Percentiles rank a stretch among this genome's conserved stretches.
phyloP scores from a whole-genome alignment of 2,888 invertebrate genomes.

The Megaustenia siamemsis region DNA sequence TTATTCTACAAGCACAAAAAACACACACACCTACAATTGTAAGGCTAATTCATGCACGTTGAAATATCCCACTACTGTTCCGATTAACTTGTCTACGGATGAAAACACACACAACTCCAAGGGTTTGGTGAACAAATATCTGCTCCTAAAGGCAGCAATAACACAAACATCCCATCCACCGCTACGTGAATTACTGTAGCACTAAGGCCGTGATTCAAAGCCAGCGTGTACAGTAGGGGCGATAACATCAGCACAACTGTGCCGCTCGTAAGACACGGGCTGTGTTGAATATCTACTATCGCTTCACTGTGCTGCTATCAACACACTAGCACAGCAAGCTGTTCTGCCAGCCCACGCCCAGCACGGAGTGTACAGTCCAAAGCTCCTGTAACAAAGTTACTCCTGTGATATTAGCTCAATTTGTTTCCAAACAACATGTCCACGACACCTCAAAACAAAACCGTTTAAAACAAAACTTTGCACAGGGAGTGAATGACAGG shows the following conservation, averaged over 20 bases:
- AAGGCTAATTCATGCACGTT: background rate
- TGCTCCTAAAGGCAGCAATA: background rate
- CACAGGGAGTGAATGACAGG: background rate
- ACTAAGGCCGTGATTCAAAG: conserved; percentile 10
- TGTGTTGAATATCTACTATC: conserved; percentile 7
- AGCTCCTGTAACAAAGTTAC: conserved; percentile 6
- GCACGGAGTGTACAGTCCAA: background rate
- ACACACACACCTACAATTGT: background rate
- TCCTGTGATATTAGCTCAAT: conserved; percentile 8
- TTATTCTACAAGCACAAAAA: no score
- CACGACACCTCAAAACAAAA: background rate
- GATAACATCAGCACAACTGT: conserved; percentile 19
- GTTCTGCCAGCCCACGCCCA: background rate
- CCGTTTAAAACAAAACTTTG: no score
- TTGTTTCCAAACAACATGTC: background rate
- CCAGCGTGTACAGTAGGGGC: background rate
- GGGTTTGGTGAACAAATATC: background rate
- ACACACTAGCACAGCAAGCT: conserved; percentile 11
- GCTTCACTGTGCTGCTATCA: background rate
- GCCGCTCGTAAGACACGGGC: conserved; percentile 14
- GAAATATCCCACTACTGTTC: background rate
- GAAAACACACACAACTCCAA: background rate
- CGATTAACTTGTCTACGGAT: background rate
- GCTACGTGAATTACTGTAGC: conserved; percentile 14
- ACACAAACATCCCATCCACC: background rate